Evolutionary conservation across 2,888 invertebrate species (phyloP).

Genomic region (Aromia moschata): DNA sequence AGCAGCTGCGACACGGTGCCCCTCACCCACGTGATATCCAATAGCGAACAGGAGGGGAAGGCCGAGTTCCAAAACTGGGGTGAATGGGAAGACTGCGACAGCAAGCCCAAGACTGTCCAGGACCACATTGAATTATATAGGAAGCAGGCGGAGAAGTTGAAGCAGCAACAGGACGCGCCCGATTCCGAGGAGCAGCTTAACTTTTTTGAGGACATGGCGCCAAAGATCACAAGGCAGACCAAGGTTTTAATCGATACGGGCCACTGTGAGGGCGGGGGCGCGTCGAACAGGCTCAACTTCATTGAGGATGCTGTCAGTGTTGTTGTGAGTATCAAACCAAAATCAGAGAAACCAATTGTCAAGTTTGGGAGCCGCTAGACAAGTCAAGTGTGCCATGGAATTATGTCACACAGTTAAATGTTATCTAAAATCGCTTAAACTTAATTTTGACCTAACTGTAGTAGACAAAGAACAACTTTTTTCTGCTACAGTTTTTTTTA

Average conservation of each 20-base stretch:
- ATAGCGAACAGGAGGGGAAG: constrained; percentile 46
- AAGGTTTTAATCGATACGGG: constrained; percentile 66
- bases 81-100: constrained; percentile 68
- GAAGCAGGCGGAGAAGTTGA: constrained; percentile 63
- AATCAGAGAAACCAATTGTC: too few relatives aligned
- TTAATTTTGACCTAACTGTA: too few relatives aligned
- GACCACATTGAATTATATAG: constrained; percentile 73
- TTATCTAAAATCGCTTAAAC: too few relatives aligned
- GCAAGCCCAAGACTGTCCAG: constrained; percentile 65
- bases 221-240: constrained; percentile 69
- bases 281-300: constrained; percentile 50
- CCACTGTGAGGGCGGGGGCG: constrained; percentile 42
- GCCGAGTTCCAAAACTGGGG: constrained; percentile 66
- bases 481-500: too few relatives aligned
- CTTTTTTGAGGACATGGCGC: constrained; percentile 72
- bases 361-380: too few relatives aligned
- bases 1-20: constrained; percentile 67
- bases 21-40: constrained; percentile 66
- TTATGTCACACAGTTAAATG: too few relatives aligned
- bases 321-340: constrained; percentile 47
- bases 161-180: constrained; percentile 58
- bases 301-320: constrained; percentile 43
- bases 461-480: too few relatives aligned
- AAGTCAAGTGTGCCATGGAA: too few relatives aligned
- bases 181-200: constrained; percentile 63